Conservation (phyloP, 2,797 vertebrate species). For the Chrysocyon brachyurus region DNA sequence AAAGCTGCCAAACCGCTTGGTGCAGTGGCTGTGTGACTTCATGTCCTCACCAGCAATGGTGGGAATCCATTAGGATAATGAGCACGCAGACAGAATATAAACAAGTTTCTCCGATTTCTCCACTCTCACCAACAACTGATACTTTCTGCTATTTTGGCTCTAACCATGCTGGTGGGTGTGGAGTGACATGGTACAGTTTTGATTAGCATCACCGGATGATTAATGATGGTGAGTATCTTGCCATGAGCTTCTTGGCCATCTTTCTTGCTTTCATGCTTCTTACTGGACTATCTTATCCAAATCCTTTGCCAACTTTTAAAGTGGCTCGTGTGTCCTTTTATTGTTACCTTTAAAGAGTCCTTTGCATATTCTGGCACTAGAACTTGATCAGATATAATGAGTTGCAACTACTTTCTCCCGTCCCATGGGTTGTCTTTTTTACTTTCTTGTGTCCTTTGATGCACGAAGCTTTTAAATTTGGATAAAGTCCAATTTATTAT, state of each 20-base stretch:
- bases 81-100: neutral
- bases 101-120: neutral
- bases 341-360: neutral
- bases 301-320: slow-evolving; percentile 15
- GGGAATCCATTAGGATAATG: neutral
- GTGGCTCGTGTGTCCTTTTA: neutral
- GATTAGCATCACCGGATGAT: neutral
- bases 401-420: neutral
- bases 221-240: neutral
- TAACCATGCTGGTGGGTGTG: neutral
- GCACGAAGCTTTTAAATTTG: slow-evolving; percentile 3
- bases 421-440: neutral
- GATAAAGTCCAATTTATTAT: neutral
- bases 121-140: neutral
- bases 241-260: neutral
- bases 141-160: neutral
- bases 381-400: neutral
- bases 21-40: neutral
- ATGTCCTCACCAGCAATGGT: neutral
- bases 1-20: neutral
- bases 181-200: neutral
- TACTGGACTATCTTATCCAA: neutral
- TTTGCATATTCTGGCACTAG: neutral
- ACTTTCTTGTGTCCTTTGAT: slow-evolving; percentile 14
- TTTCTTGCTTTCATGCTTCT: neutral